Base-by-base conservation (phyloP, 2,113 vertebrate species). In the Pampusana beccarii region DNA sequence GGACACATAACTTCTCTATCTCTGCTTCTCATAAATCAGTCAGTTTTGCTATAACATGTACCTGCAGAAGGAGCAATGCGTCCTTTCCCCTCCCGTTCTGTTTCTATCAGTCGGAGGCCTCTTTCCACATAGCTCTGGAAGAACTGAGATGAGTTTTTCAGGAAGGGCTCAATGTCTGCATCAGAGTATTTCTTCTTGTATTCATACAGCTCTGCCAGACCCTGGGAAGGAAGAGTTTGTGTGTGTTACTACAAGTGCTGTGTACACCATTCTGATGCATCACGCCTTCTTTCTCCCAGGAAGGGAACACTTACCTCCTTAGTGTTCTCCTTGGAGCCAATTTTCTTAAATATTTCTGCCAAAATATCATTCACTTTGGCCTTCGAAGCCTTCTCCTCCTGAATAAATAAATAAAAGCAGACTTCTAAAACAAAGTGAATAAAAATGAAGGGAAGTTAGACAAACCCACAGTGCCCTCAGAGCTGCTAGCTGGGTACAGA, bases 261-360 rank as follows among this genome's bases (percentile, higher is more conserved):
- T 31, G 67, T 44, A 60, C 7, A 53, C 48, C 29, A 36, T 40
- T 65, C 62, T 57, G 46, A 40, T 0, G 2, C n/a, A 54, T 11
- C 12, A 8, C 3, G 12, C 38, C 29, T 19, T 66, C 42, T 29
- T 72, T 42, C 34, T 61, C 64, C 33, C 29, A n/a, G 56, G 31
- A 83, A 74, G 25, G 65, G 31, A 61, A 6, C 24, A 62, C 97
- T 97, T 80, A 98, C 99, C 99, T 99, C 99, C 95, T 99, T 99
- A 25, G 99, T 99, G 91, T 99, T 99, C 95, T 99, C 99, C 97
- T 99, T 99, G 85, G 99, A 99, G 53, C 99, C 99, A 69, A 99
- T 99, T 98, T 99, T 99, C 98, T 99, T 99, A 96, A 99, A 99
- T 97, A 99, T 99, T 95, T 99, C 99, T 51, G 99, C 99, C 95